Evolutionary conservation across 23 tunicate genomes (phyloP).

Genomic region (Clavelina lepadiformis): DNA sequence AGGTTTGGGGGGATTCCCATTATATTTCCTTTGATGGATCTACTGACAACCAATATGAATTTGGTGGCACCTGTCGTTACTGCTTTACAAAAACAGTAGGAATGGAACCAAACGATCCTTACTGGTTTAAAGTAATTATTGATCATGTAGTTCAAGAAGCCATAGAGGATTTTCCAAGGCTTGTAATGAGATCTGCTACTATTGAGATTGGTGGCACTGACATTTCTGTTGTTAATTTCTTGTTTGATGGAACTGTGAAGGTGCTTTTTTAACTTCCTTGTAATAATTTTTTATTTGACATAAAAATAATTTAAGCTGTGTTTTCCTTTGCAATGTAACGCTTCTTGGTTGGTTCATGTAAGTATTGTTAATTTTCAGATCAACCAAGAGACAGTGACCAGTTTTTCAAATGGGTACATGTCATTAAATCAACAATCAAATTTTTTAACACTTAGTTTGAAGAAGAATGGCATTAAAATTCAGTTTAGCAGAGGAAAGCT

Average conservation of each 20-base stretch:
- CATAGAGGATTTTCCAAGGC: constrained; percentile 3
- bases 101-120: not conserved
- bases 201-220: constrained; percentile 47
- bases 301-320: not conserved
- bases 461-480: constrained; percentile 12
- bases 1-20: constrained; percentile 26
- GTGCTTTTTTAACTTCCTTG: not conserved
- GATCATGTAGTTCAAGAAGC: constrained; percentile 14
- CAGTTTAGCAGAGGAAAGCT: constrained; percentile 23
- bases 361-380: constrained; percentile 3
- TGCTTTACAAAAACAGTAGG: constrained; percentile 17
- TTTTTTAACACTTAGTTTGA: constrained; percentile 1
- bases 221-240: constrained; percentile 8
- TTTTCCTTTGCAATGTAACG: not conserved
- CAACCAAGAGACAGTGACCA: constrained; percentile 14
- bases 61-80: constrained; percentile 35
- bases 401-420: not conserved
- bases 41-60: constrained; percentile 11
- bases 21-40: constrained; percentile 27
- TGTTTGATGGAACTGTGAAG: constrained; percentile 26
- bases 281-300: not conserved
- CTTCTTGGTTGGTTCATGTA: not conserved
- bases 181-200: constrained; percentile 28
- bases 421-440: constrained; percentile 6
- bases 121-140: constrained; percentile 29